Evolutionary conservation across 2,888 invertebrate species (phyloP), one percentile per base, ranked within the genome.

Genomic region (Apocheima hispidaria): DNA sequence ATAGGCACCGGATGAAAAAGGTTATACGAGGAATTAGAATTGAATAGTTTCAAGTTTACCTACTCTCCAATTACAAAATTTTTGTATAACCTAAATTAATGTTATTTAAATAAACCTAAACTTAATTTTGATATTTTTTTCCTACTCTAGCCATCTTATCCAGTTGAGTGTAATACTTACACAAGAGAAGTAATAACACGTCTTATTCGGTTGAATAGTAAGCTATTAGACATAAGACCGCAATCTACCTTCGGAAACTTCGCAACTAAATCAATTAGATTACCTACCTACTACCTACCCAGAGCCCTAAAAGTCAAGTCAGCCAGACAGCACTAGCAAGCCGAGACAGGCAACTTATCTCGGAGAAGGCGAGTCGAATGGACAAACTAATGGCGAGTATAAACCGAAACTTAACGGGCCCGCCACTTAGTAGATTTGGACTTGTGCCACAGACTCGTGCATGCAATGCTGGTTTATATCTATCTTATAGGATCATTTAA

Each of bases 371-470:
- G 62, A 67, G 63, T 66, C 64, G 65, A 70, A 70, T 70, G 70
- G 70, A 64, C 68, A 67, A 68, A 70, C 68, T 68, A 70, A 70
- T 70, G 68, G 63, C 48, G 65, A 65, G 60, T 62, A 68, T 70
- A 68, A 70, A 66, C 68, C 63, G 70, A 66, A 70, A 70, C 68
- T 68, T 70, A 46, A 65, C 60, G 60, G 63, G 60, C 64, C 66
- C 53, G 60, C 66, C 66, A 68, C 68, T 70, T 68, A 70, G 66
- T 64, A 70, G 68, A 66, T 68, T 70, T 70, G 68, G 70, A 70
- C 54, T 55, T 41, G 63, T 65, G 66, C 70, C 68, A 70, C 66
- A 20, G 60, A 61, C 64, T 60, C 56, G 43, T 43, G 52, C 61
- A 61, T 63, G 59, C 64, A 51, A 58, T 64, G 65, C 61, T 63